Base-by-base conservation (phyloP, 2,888 invertebrate genomes). In the Drosophila nr. fundita region DNA sequence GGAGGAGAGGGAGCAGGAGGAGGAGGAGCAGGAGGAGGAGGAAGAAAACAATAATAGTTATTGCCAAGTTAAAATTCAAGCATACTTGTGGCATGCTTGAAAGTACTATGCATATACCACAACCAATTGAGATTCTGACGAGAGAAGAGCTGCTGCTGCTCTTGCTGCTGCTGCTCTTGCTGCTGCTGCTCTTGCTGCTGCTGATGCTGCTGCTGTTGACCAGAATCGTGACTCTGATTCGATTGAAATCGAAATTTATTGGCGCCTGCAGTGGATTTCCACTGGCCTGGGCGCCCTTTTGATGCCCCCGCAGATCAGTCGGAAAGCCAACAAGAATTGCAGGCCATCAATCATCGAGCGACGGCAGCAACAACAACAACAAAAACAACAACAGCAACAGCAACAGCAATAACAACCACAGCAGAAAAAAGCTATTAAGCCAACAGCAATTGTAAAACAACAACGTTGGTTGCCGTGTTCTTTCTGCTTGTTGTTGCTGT, bases 261-360 rank as follows among this genome's bases (percentile, higher is more conserved):
- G 45, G 13, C 34, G 52, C 66, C 45, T 45, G 29, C 18, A 29
- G 29, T 29, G 50, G 18, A 29, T 50, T 50, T 55, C 2, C 11
- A 13, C 42, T 6, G 11, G 21, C 11, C 21, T 21, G 42, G 11
- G 21, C 42, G 21, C 42, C 21, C 42, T 36, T 59, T 42, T 36
- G 78, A 62, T 55, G 62, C 29, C 18, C 55, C 78, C 34, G 18
- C 27, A 62, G 30, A 63, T 57, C 27, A 45, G 73, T 72, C 58
- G 53, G 58, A 62, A 83, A 68, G 60, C 68, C 57, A 42, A 65
- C 68, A 54, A 68, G 76, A 48, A 21, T 62, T 67, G 64, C 34
- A 27, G 50, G 48, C 84, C 87, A 82, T 87, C 86, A 87, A 82
- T 82, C 88, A 82, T 72, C 30, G 38, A 13, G 34, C 24, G 45